Conservation (phyloP, 2,888 invertebrate genomes). For the Sphinx pinastri region DNA sequence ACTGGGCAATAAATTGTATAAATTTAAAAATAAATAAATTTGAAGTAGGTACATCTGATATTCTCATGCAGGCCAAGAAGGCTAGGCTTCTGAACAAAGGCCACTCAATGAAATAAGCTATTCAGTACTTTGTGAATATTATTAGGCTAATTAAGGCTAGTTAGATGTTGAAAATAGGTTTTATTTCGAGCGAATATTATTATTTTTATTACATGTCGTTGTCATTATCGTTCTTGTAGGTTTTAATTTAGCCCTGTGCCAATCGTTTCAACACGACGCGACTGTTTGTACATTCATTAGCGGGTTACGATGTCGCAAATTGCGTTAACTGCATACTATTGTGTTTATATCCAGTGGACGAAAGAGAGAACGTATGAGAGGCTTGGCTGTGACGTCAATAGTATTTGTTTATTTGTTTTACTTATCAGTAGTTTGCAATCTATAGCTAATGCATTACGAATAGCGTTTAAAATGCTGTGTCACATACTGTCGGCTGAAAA, state of each 20-base stretch:
- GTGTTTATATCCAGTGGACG: not conserved
- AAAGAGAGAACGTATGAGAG: conserved; percentile 31
- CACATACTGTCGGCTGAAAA: not conserved
- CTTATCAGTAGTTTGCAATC: conserved; percentile 24
- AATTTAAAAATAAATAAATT: too few species aligned
- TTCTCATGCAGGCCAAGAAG: too few species aligned
- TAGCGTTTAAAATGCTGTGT: not conserved
- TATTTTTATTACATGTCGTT: not conserved
- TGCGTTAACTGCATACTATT: not conserved
- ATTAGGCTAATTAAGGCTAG: too few species aligned
- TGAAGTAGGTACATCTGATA: too few species aligned
- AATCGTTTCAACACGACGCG: conserved; percentile 1
- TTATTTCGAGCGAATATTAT: not conserved
- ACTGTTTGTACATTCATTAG: conserved; percentile 14
- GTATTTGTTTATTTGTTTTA: conserved; percentile 35
- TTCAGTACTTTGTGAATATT: too few species aligned
- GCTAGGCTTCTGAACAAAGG: too few species aligned
- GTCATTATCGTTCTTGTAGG: not conserved
- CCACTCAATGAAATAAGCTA: too few species aligned
- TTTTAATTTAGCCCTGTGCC: not conserved
- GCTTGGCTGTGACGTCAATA: conserved; percentile 42
- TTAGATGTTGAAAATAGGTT: not conserved
- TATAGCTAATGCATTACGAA: not conserved
- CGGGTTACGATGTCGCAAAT: conserved; percentile 2
- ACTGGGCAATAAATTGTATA: too few species aligned